phyloP scores from a whole-genome alignment of 1,140 invertebrate species.

The Pseudomyrmex gracilis region DNA sequence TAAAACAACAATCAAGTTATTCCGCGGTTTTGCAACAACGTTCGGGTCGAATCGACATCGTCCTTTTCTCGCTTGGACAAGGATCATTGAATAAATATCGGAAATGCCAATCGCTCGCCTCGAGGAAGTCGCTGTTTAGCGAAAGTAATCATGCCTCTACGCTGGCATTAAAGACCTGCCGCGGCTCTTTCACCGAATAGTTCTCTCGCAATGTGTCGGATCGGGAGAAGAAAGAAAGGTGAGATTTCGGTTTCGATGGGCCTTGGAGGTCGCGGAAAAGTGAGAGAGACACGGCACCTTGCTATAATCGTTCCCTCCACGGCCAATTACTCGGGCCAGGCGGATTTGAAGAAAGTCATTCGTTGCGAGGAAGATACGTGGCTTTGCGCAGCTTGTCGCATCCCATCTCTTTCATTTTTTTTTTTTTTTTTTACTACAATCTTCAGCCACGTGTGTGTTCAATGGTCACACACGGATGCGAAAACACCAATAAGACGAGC shows the following conservation, averaged over 20 bases:
- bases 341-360: conserved; percentile 71
- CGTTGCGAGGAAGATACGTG: conserved; percentile 21
- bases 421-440: background rate
- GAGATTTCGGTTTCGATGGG: conserved; percentile 74
- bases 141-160: conserved; percentile 42
- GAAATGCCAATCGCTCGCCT: conserved; percentile 24
- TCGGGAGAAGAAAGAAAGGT: conserved; percentile 58
- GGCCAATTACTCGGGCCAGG: conserved; percentile 44
- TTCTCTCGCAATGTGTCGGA: conserved; percentile 23
- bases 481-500: conserved; percentile 15
- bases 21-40: background rate
- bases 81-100: conserved; percentile 41
- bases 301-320: conserved; percentile 68
- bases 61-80: background rate
- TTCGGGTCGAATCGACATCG: background rate
- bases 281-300: conserved; percentile 61
- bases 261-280: conserved; percentile 78
- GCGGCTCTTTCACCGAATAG: conserved; percentile 70
- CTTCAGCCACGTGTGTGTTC: background rate
- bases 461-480: background rate
- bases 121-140: conserved; percentile 33
- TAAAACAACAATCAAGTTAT: background rate
- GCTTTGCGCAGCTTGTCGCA: background rate
- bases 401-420: conserved; percentile 30
- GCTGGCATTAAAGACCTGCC: conserved; percentile 2